Conservation (phyloP, 2,113 vertebrate genomes). For the Cebus imitator region DNA sequence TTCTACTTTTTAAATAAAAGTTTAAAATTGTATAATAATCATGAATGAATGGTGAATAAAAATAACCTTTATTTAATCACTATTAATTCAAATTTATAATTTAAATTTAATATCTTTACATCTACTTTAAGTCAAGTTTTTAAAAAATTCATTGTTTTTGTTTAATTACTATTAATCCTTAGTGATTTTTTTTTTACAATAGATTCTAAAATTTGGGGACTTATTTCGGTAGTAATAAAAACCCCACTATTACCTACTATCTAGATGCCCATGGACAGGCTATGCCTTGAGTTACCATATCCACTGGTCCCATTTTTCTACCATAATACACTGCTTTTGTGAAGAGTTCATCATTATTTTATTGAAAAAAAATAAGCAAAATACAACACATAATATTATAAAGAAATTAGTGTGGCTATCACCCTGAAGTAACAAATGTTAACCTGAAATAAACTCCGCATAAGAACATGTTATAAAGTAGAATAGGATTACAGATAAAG, state of each 20-base stretch:
- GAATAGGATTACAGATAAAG: neutral
- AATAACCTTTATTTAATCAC: neutral
- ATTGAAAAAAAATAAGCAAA: neutral
- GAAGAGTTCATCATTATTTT: neutral
- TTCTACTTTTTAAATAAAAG: neutral
- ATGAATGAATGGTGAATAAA: neutral
- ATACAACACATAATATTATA: neutral
- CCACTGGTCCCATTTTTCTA: neutral
- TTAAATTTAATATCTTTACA: neutral
- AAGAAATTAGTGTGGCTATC: neutral
- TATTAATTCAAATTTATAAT: neutral
- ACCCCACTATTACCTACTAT: neutral
- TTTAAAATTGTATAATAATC: neutral
- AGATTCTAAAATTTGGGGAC: neutral
- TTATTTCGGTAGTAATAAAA: neutral
- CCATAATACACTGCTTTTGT: neutral
- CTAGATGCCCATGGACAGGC: neutral
- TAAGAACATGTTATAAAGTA: neutral
- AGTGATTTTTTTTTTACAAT: neutral
- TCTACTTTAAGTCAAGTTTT: neutral
- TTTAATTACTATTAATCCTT: neutral
- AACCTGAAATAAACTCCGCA: neutral
- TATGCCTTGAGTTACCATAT: neutral
- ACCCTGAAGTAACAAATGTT: neutral
- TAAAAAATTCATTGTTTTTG: neutral